Conservation (phyloP, 2,113 vertebrate genomes). For the Dissostichus mawsoni region DNA sequence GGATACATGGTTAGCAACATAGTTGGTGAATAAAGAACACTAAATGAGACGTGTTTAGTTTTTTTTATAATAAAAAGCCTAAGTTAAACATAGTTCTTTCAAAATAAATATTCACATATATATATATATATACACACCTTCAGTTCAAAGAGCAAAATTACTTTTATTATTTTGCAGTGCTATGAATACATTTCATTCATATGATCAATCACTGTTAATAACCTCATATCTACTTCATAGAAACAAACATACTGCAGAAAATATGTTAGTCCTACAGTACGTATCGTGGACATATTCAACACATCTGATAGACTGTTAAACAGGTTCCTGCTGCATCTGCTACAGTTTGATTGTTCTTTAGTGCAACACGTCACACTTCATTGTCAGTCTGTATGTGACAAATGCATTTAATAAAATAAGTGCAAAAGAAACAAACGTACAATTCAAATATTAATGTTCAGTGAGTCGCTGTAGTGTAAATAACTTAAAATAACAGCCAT, state of each 20-base stretch:
- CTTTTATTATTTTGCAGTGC: slow-evolving; percentile 35
- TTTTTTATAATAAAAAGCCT: too few species aligned
- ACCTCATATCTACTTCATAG: slow-evolving; percentile 26
- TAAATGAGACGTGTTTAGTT: too few species aligned
- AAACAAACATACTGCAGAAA: slow-evolving; percentile 9
- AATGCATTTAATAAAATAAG: not conserved
- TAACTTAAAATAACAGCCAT: not conserved
- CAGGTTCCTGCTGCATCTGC: slow-evolving; percentile 34
- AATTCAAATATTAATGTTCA: not conserved
- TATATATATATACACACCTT: not conserved
- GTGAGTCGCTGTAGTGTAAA: not conserved
- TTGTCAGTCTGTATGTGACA: not conserved
- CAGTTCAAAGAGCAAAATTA: slow-evolving; percentile 26
- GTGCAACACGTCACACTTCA: slow-evolving; percentile 1
- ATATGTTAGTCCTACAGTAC: slow-evolving; percentile 4
- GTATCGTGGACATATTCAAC: too few species aligned
- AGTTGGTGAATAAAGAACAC: not conserved
- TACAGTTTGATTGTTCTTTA: not conserved
- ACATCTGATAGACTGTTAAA: not conserved
- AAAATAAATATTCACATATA: too few species aligned
- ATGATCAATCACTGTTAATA: slow-evolving; percentile 8
- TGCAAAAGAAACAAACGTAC: slow-evolving; percentile 11
- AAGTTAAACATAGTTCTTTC: too few species aligned
- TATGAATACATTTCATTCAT: slow-evolving; percentile 20
- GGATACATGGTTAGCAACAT: not conserved